A percentile compares a stretch with the other conserved stretches of the same genome.
These are phyloP conservation scores for Luperina nickerlii DNA, from an alignment of 2,888 invertebrate species.

Conservation along the genomic window DNA sequence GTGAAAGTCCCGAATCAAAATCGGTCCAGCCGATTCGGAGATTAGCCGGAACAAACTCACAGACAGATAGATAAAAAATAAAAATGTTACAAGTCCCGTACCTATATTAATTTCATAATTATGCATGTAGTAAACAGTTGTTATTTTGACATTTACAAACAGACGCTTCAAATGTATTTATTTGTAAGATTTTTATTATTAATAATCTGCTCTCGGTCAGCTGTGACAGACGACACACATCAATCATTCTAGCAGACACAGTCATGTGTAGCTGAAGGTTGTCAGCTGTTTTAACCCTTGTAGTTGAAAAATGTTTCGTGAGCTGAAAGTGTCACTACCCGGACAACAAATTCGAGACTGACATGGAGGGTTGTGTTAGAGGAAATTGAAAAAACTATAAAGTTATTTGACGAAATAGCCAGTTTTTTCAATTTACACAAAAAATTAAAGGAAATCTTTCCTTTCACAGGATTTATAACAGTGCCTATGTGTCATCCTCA, in stretches of 20 bases:
- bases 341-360: background rate
- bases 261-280: constrained; percentile 24
- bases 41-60: background rate
- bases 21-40: too few relatives aligned
- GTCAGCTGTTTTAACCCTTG: constrained; percentile 23
- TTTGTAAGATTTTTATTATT: background rate
- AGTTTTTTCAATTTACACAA: background rate
- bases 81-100: too few relatives aligned
- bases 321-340: background rate
- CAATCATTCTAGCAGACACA: constrained; percentile 29
- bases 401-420: background rate
- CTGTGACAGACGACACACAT: constrained; percentile 3
- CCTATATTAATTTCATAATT: too few relatives aligned
- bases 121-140: too few relatives aligned
- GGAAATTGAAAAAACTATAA: background rate
- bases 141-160: too few relatives aligned
- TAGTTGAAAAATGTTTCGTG: constrained; percentile 26
- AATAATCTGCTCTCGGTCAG: background rate
- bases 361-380: background rate
- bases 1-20: too few relatives aligned
- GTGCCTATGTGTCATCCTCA: background rate
- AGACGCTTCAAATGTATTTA: too few relatives aligned
- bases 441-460: too few relatives aligned
- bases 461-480: background rate
- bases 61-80: background rate